Base-by-base conservation (phyloP, 2,113 vertebrate species). In the Mirza zaza region DNA sequence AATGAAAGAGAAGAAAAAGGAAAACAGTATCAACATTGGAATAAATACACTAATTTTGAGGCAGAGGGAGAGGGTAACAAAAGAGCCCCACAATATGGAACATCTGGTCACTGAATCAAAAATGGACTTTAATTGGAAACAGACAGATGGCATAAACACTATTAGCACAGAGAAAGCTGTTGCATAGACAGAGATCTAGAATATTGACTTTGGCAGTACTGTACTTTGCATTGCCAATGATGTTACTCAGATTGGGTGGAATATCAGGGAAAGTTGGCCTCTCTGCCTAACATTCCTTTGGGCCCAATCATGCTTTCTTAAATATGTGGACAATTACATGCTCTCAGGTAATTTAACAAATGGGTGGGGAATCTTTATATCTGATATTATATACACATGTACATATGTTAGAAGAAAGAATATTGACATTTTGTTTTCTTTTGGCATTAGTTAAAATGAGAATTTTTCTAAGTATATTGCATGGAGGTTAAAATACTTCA, bases 91-190 rank as follows among this genome's bases (percentile, higher is more conserved):
- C 39, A 87, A 85, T 93, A 73, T 91, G 71, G n/a, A 97, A 97
- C 96, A 97, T 96, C 95, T 97, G 96, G 95, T 86, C 94, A 94
- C n/a, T 97, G 96, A 96, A 76, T 94, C 71, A 96, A 86, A 93
- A 97, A 63, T 86, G 95, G 93, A 97, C 96, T 97, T 90, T 98
- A 97, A 96, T 94, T 96, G 96, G 92, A 96, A 95, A 85, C 90
- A 95, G 92, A 95, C 97, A 97, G 98, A 97, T 98, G 96, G 96
- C 76, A 75, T 94, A 95, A 98, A 95, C 77, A 86, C 92, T 88
- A 92, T 97, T 96, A 98, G 65, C 80, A 76, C 70, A 92, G 91
- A 91, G 91, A 97, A 98, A 96, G 92, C 96, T 97, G 96, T 92
- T 79, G 55, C 23, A 20, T 87, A 96, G 96, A 97, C 91, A 52